phyloP scores from a whole-genome alignment of 1,140 invertebrate species.

The Zaprionus lachaisei region DNA sequence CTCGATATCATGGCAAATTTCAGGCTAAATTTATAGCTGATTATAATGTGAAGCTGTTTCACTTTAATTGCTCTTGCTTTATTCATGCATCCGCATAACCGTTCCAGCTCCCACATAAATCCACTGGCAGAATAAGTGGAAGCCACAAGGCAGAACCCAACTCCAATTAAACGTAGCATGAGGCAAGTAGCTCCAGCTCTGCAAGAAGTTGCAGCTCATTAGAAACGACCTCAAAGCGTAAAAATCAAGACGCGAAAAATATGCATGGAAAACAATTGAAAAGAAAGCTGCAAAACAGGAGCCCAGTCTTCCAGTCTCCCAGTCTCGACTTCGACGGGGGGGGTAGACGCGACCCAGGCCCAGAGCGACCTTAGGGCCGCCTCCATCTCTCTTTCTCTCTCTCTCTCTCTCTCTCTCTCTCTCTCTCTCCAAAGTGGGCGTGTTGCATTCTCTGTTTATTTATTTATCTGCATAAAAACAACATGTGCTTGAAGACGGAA shows the following conservation, averaged over 20 bases:
- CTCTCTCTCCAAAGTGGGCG: constrained; percentile 18
- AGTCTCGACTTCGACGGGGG: neutral
- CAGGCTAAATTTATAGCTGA: neutral
- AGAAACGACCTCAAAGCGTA: constrained; percentile 66
- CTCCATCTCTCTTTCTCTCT: neutral
- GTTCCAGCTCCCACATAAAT: constrained; percentile 61
- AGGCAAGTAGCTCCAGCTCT: constrained; percentile 18
- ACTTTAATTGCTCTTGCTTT: constrained; percentile 10
- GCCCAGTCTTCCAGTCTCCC: neutral
- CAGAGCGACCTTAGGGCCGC: neutral
- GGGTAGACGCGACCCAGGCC: neutral
- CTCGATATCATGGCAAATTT: constrained; percentile 46
- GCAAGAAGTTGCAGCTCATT: constrained; percentile 55
- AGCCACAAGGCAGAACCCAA: constrained; percentile 49
- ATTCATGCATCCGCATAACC: constrained; percentile 6
- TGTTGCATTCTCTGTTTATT: constrained; percentile 26
- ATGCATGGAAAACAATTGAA: constrained; percentile 52
- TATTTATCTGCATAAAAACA: constrained; percentile 29
- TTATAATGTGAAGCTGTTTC: neutral
- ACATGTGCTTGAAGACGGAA: constrained; percentile 26
- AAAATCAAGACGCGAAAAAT: constrained; percentile 28
- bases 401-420: neutral
- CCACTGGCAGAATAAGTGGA: constrained; percentile 21
- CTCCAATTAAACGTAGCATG: constrained; percentile 64
- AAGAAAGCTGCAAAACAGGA: constrained; percentile 55